phyloP scores from a whole-genome alignment of 2,888 invertebrate species.

The Drosophila kanekoi region DNA sequence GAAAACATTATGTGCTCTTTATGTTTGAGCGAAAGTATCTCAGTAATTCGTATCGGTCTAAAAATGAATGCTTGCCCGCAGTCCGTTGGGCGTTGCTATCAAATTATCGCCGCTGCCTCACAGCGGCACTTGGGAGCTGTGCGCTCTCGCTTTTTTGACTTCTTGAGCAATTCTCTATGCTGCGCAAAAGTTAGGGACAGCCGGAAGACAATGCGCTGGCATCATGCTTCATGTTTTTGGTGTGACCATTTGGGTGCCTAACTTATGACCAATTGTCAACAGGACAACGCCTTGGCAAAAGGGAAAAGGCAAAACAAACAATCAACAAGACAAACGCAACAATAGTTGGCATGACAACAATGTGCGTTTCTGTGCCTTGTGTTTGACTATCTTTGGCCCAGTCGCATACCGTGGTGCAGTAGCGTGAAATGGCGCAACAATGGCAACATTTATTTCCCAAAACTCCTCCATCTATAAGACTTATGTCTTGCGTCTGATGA shows the following conservation, averaged over 20 bases:
- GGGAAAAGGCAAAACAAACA: conserved; percentile 79
- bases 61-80: conserved; percentile 55
- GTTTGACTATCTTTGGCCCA: conserved; percentile 40
- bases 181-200: conserved; percentile 51
- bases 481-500: conserved; percentile 47
- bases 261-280: conserved; percentile 71
- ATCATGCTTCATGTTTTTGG: conserved; percentile 57
- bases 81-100: conserved; percentile 59
- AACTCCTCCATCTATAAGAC: conserved; percentile 60
- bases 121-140: conserved; percentile 34
- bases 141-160: conserved; percentile 25
- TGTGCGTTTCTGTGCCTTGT: conserved; percentile 64
- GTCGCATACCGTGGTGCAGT: conserved; percentile 23
- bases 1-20: not conserved
- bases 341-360: conserved; percentile 50
- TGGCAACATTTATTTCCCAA: conserved; percentile 70
- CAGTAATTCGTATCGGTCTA: not conserved
- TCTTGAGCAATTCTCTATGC: conserved; percentile 34
- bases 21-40: not conserved
- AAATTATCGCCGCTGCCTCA: conserved; percentile 58
- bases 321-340: conserved; percentile 62
- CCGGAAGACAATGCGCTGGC: conserved; percentile 68
- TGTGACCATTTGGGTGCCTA: conserved; percentile 48
- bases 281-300: conserved; percentile 56
- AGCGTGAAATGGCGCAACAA: conserved; percentile 69